Base-by-base conservation (phyloP, 2,888 invertebrate species). In the Heliconius erato region DNA sequence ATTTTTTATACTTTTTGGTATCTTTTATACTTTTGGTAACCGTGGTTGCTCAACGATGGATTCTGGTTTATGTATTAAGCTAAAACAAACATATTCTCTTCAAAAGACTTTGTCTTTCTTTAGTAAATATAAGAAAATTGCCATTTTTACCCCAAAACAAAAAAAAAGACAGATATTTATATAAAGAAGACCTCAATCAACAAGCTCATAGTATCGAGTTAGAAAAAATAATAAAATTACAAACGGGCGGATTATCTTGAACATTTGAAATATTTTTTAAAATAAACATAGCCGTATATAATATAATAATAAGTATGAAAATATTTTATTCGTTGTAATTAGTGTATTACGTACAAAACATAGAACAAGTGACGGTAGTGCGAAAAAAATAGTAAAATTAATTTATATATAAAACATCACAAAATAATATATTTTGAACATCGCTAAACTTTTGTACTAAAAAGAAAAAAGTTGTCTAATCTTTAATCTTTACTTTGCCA, bases 281-380 rank as follows among this genome's bases (percentile, higher is more conserved):
- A 69, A 69, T 54, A 69, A 68, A 77, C 23, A 67, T 32, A 77
- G 65, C 32, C 72, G 71, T 49, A n/a, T n/a, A 71, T 40, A 44
- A 44, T 44, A 59, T 44, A 67, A 69, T 63, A 63, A 63, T 63
- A 81, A 76, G 68, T 72, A 49, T 12, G 32, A 72, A 81, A 77
- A 77, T 77, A 81, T 74, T 69, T 59, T 40, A 63, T 71, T 63
- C 65, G 44, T 71, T 76, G 71, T 49, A 77, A 65, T 71, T 77
- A 69, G 28, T 59, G 32, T 74, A 74, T 77, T 77, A 23, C 28
- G 28, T 35, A 14, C 16, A 32, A 59, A 54, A 35, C 28, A 32
- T 59, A 69, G 69, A 78, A 68, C 72, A 49, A 28, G n/a, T 26
- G 44, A 72, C 72, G 72, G 26, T 40, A 6, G 16, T 72, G n/a